Base-by-base conservation (phyloP, 2,113 vertebrate genomes). In the Trematocara zebra region DNA sequence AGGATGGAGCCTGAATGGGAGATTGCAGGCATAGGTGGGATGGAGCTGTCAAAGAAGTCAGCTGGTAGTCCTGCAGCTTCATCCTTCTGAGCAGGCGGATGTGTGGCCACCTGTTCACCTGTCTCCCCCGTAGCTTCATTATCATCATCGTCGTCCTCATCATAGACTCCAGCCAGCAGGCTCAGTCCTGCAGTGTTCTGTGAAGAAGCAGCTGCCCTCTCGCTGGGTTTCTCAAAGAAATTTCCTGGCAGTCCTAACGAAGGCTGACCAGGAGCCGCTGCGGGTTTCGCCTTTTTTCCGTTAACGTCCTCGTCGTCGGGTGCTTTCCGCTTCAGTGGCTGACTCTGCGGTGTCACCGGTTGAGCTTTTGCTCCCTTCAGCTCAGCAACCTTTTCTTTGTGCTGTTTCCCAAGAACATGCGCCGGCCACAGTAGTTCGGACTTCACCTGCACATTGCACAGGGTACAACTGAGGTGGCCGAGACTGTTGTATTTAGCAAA, bases 1-100 rank as follows among this genome's bases (percentile, higher is more conserved):
- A 97, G 96, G 88, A 99, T 97, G 18, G 98, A 98, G 14, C 98
- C 98, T 0, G 98, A 99, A 85, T 99, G 98, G 33, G 96, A 96
- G 64, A 97, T 93, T 67, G 96, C 2, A 33, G 97, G 96, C 15
- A 93, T 89, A 40, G 96, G 57, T 12, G 97, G 93, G 86, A 96
- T 91, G 80, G 96, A 93, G 88, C 95, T 96, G 93, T 98, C 97
- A 91, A 98, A 97, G 92, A 97, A 97, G 37, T 98, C 97, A 23
- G 91, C 35, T 2, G 96, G 96, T 18, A 96, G 95, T 51, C 86
- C 95, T 9, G 90, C 57, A 44, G 89, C 59, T 51, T 91, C 85
- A 7, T 33, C 26, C 49, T 94, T 92, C 12, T 81, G 87, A 15
- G 3, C 5, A 84, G 83, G 6, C 1, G 79, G 74, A 5, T 83